Conservation (phyloP, 2,113 vertebrate genomes). For the Saccopteryx leptura region DNA sequence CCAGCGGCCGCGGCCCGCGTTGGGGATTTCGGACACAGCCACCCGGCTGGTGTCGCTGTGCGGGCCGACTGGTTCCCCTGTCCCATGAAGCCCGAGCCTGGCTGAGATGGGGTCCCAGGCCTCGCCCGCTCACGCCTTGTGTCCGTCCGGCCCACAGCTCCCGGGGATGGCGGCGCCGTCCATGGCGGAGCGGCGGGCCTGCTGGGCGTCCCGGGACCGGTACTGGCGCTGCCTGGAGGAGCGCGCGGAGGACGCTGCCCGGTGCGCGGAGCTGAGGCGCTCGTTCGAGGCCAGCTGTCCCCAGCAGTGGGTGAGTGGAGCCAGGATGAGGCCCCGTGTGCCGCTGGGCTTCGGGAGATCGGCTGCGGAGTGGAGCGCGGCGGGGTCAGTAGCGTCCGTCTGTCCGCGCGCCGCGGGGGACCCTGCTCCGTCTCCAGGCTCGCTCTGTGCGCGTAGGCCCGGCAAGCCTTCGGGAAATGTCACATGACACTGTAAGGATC, state of each 20-base stretch:
- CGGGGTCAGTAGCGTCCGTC: no score
- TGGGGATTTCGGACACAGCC: no score
- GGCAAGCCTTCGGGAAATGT: not conserved
- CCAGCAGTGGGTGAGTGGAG: constrained; percentile 92
- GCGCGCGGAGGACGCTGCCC: constrained; percentile 83
- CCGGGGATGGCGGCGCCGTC: constrained; percentile 93
- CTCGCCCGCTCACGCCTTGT: no score
- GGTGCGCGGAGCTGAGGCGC: constrained; percentile 89
- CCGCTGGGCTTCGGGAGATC: no score
- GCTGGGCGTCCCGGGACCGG: constrained; percentile 94
- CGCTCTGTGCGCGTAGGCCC: not conserved
- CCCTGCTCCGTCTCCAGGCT: not conserved
- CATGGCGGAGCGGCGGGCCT: constrained; percentile 91
- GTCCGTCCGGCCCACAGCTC: not conserved
- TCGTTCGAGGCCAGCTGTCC: constrained; percentile 93
- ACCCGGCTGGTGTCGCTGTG: no score
- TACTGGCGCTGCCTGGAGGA: constrained; percentile 95
- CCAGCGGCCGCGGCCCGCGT: no score
- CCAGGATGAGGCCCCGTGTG: no score
- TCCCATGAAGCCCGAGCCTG: no score
- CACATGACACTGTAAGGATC: not conserved
- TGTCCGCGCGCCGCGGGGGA: not conserved
- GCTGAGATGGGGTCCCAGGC: no score
- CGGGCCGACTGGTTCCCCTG: no score
- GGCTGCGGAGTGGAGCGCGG: no score